Base-by-base conservation (phyloP, 2,113 vertebrate species). In the Siniperca chuatsi region DNA sequence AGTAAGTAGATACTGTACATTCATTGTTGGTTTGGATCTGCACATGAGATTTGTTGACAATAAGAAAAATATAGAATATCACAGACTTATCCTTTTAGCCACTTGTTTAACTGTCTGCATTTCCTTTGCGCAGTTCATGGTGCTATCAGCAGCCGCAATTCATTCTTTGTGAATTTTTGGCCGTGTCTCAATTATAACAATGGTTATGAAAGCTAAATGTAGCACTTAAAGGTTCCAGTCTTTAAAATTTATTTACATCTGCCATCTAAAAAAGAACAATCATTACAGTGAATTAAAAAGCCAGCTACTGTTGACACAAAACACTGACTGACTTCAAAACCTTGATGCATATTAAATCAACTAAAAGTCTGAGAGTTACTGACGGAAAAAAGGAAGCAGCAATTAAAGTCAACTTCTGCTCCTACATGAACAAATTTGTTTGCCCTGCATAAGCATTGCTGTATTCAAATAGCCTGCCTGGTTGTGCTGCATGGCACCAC, bases 351-450 rank as follows among this genome's bases (percentile, higher is more conserved):
- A 64, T 75, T 54, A 55, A 64, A 37, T 80, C 13, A 71, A 79
- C 40, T 71, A 52, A 60, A 86, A 54, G 44, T 74, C 61, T 78
- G 6, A 42, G 75, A 60, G 37, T 69, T 70, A 50, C 37, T 55
- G 42, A 9, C 2, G 12, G 4, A 16, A 25, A 55, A 50, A 79
- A 25, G 33, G 15, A 55, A 74, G 23, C 35, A 74, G 75, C 82
- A 81, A 83, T 83, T 87, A 74, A 84, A 87, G 37, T 29, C 8
- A 9, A 75, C 73, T 75, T 75, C 37, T 70, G 68, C 66, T 89
- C 89, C 76, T 76, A 72, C 76, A 82, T 82, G 84, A 60, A 69
- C 81, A 81, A 84, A 29, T 69, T 52, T 33, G 65, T 66, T 81
- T 50, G 29, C 69, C 42, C 42, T 20, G 52, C 58, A 40, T 4